Conservation (phyloP, 2,113 vertebrate species). For the Sisor rabdophorus region DNA sequence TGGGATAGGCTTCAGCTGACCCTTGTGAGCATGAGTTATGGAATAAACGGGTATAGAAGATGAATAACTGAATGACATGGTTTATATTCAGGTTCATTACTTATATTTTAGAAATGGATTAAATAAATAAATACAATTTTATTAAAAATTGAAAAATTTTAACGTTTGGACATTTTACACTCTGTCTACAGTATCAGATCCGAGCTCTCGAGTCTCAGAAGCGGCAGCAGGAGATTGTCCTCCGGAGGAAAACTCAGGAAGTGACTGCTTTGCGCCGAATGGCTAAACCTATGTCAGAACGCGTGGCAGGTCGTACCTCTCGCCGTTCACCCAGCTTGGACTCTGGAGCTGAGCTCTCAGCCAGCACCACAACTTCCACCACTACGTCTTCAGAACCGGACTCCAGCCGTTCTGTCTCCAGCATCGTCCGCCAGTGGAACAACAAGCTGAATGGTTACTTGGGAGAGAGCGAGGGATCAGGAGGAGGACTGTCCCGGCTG, state of each 20-base stretch:
- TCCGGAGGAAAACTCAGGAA: slow-evolving; percentile 93
- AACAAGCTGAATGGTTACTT: slow-evolving; percentile 83
- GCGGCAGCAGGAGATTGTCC: slow-evolving; percentile 89
- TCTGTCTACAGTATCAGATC: slow-evolving; percentile 83
- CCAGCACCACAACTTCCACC: slow-evolving; percentile 71
- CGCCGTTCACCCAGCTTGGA: slow-evolving; percentile 71
- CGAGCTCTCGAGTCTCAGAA: slow-evolving; percentile 93
- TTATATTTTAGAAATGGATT: too few relatives aligned
- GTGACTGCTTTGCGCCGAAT: slow-evolving; percentile 87
- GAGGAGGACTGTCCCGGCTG: slow-evolving; percentile 60
- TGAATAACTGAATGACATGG: too few relatives aligned
- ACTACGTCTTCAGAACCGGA: slow-evolving; percentile 80
- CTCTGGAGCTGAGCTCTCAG: slow-evolving; percentile 82
- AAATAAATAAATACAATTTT: too few relatives aligned
- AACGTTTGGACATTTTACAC: neutral
- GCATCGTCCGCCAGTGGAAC: slow-evolving; percentile 94
- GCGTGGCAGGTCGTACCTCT: slow-evolving; percentile 74
- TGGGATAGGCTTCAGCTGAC: too few relatives aligned
- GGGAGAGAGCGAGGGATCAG: slow-evolving; percentile 68
- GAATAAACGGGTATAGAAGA: too few relatives aligned
- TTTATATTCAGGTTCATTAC: too few relatives aligned
- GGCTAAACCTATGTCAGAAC: slow-evolving; percentile 89
- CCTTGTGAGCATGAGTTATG: too few relatives aligned
- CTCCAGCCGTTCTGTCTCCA: slow-evolving; percentile 80
- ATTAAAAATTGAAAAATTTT: too few relatives aligned